A percentile compares a stretch with the other conserved stretches of the same genome.
phyloP scores from a whole-genome alignment of 2,888 invertebrate species.

The Synanthedon vespiformis region DNA sequence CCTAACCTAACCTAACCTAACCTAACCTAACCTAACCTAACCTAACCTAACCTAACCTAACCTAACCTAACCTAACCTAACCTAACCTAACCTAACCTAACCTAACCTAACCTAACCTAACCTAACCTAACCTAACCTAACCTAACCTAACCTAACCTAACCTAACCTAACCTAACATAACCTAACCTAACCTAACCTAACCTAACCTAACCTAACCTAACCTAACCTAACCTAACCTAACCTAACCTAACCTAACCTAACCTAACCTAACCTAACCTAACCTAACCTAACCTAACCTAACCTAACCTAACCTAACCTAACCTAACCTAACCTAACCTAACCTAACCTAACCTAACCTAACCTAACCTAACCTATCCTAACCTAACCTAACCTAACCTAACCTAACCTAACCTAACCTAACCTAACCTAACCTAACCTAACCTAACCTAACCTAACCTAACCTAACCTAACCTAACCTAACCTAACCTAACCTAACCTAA shows the following conservation, averaged over 20 bases:
- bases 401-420: no score
- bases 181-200: no score
- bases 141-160: slow-evolving; percentile 11
- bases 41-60: slow-evolving; percentile 9
- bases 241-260: slow-evolving; percentile 10
- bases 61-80: slow-evolving; percentile 5
- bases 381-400: no score
- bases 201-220: slow-evolving; percentile 11
- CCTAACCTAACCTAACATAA: slow-evolving; percentile 10
- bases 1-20: slow-evolving; percentile 6
- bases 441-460: no score
- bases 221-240: slow-evolving; percentile 11
- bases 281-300: slow-evolving; percentile 10
- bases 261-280: slow-evolving; percentile 11
- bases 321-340: slow-evolving; percentile 11
- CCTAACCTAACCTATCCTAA: slow-evolving; percentile 1
- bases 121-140: slow-evolving; percentile 6
- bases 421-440: no score
- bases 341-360: slow-evolving; percentile 7
- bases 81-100: slow-evolving; percentile 5
- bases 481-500: no score
- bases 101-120: slow-evolving; percentile 8
- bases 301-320: slow-evolving; percentile 12
- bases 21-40: slow-evolving; percentile 7
- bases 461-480: no score